Evolutionary conservation across 2,113 vertebrate species (phyloP), one percentile per base, ranked within the genome.

Genomic region (Syrrhaptes paradoxus): DNA sequence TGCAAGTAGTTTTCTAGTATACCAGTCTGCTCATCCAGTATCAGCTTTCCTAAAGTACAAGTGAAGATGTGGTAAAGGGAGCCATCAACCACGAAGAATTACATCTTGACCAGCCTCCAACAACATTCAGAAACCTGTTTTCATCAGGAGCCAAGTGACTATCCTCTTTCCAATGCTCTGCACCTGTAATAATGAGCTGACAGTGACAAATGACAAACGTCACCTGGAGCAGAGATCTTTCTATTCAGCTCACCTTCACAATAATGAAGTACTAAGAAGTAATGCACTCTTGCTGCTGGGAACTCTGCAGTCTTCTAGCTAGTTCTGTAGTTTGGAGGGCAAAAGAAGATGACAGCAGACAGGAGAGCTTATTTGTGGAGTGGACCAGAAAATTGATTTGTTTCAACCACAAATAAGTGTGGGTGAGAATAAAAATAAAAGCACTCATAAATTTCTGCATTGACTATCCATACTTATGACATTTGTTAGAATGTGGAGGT

Each of bases 351-450:
- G 75, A 87, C 22, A 85, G 70, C 28, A 85, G 22, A 22, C 49
- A 83, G 43, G 7, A 66, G 20, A 81, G 7, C 32, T 87, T 91
- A 89, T 89, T 94, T 91, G n/a, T 66, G 76, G 93, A 94, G 26
- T 54, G 17, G 28, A 18, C 20, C 7, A 4, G 74, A 95, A 95
- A 93, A 94, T 91, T 49, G n/a, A 87, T 96, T 96, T 93, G 62
- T 94, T 97, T 84, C 73, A 94, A 65, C 28, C 58, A 57, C 74
- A 70, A 85, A 90, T 46, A 24, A 83, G 28, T 51, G 48, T 74
- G 72, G 28, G 63, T 66, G 28, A 85, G 49, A 85, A 68, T 63
- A 90, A 94, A 97, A 92, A 90, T 87, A 95, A 85, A 96, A 94
- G 79, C 9, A 9, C 87, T 83, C 71, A 82, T 78, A 91, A 76